These are phyloP conservation scores for Sipha maydis DNA, from an alignment of 2,888 invertebrate species.

Conservation along the genomic window DNA sequence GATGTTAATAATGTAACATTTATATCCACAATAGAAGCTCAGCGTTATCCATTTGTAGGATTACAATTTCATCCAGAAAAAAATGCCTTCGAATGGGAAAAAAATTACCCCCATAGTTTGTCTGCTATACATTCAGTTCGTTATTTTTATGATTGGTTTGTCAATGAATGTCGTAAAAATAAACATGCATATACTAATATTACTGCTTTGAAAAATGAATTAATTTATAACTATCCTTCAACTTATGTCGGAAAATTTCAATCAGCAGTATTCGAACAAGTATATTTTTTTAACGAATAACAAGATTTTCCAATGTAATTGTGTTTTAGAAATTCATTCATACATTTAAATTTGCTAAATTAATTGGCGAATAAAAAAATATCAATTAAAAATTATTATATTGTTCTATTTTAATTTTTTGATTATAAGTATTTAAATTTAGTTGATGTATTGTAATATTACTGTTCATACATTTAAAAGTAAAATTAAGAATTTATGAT, in stretches of 20 bases:
- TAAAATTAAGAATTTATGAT: too few species aligned
- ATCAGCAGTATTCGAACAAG: slow-evolving; percentile 11
- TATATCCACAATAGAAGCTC: slow-evolving; percentile 60
- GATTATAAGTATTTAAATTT: too few species aligned
- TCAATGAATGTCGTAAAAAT: slow-evolving; percentile 46
- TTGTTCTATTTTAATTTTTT: too few species aligned
- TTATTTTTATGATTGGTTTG: slow-evolving; percentile 57
- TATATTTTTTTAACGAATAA: slow-evolving; percentile 11
- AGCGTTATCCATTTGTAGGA: slow-evolving; percentile 60
- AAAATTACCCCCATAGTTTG: slow-evolving; percentile 28
- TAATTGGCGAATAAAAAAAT: background rate
- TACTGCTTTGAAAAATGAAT: background rate
- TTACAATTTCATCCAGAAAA: slow-evolving; percentile 63
- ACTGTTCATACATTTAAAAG: too few species aligned
- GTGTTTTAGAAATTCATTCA: background rate
- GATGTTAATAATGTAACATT: slow-evolving; percentile 49
- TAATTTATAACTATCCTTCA: slow-evolving; percentile 18
- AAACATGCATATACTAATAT: background rate
- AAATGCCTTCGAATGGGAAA: slow-evolving; percentile 53
- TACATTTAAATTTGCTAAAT: background rate
- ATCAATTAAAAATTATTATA: too few species aligned
- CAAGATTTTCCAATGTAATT: background rate
- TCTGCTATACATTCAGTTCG: slow-evolving; percentile 37
- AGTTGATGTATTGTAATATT: too few species aligned
- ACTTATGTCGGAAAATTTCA: background rate